Evolutionary conservation across 2,888 invertebrate species (phyloP).

Genomic region (Eupithecia subfuscata): DNA sequence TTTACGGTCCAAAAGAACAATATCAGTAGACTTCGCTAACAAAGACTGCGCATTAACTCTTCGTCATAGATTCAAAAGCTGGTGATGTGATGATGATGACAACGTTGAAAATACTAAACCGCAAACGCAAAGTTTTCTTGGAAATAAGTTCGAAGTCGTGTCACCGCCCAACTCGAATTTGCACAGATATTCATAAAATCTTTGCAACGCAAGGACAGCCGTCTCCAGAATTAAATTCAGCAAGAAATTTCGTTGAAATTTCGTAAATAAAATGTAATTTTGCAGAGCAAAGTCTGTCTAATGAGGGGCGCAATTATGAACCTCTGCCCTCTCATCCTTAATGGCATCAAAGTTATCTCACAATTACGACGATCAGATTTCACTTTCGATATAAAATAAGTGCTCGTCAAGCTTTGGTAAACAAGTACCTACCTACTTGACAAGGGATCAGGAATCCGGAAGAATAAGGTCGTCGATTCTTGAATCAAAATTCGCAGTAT

Average conservation of each 20-base stretch:
- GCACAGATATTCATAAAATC: constrained; percentile 29
- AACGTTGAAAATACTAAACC: not conserved
- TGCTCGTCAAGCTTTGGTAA: constrained; percentile 9
- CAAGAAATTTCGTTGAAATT: constrained; percentile 57
- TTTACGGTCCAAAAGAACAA: not conserved
- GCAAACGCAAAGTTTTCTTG: not conserved
- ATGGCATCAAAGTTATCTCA: constrained; percentile 57
- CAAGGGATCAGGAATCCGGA: not conserved
- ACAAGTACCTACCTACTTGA: constrained; percentile 1
- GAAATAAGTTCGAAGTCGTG: constrained; percentile 18
- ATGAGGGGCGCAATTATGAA: constrained; percentile 71
- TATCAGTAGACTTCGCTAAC: no score
- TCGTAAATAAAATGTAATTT: constrained; percentile 69
- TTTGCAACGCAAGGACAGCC: constrained; percentile 30
- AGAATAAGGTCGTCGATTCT: not conserved
- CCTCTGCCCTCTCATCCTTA: constrained; percentile 59
- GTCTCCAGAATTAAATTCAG: constrained; percentile 53
- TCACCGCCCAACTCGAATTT: constrained; percentile 21
- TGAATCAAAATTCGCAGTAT: not conserved
- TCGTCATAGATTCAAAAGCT: not conserved
- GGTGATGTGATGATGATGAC: not conserved
- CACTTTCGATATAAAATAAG: constrained; percentile 32
- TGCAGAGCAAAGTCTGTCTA: constrained; percentile 57
- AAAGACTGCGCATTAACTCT: not conserved
- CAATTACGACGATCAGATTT: constrained; percentile 58